Evolutionary conservation across 2,797 vertebrate species (phyloP).

Genomic region (Sarcoramphus papa): DNA sequence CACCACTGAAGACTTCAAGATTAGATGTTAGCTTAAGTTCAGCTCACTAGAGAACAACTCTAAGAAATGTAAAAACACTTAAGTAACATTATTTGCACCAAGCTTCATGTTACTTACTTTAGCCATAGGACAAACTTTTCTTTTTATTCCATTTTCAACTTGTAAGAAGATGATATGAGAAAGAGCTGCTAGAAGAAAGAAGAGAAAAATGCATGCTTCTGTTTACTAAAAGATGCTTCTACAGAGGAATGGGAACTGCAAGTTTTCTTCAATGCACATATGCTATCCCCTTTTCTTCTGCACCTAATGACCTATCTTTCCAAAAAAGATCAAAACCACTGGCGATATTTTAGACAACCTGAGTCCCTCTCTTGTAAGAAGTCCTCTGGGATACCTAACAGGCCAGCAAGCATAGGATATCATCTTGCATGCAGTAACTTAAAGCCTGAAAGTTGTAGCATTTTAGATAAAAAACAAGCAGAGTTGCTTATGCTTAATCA

Average conservation of each 20-base stretch:
- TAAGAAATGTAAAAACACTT: background rate
- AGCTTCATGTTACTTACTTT: background rate
- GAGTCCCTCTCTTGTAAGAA: background rate
- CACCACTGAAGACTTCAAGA: background rate
- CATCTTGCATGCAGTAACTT: background rate
- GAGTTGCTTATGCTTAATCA: background rate
- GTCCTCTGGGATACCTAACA: background rate
- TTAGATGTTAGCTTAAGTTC: background rate
- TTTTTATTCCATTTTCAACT: background rate
- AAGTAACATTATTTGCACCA: background rate
- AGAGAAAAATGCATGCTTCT: background rate
- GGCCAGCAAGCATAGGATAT: background rate
- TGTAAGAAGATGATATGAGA: background rate
- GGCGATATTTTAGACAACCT: background rate
- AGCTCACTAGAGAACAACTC: background rate
- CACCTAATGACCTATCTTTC: background rate
- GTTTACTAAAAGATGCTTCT: background rate
- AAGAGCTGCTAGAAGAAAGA: background rate
- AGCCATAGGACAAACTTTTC: background rate
- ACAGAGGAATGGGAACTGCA: background rate
- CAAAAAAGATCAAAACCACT: background rate
- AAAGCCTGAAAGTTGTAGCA: background rate
- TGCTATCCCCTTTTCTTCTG: background rate
- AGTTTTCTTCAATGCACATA: background rate
- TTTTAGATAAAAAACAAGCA: background rate